Conservation (phyloP, 2,888 invertebrate genomes). For the Lucinisca nassula region DNA sequence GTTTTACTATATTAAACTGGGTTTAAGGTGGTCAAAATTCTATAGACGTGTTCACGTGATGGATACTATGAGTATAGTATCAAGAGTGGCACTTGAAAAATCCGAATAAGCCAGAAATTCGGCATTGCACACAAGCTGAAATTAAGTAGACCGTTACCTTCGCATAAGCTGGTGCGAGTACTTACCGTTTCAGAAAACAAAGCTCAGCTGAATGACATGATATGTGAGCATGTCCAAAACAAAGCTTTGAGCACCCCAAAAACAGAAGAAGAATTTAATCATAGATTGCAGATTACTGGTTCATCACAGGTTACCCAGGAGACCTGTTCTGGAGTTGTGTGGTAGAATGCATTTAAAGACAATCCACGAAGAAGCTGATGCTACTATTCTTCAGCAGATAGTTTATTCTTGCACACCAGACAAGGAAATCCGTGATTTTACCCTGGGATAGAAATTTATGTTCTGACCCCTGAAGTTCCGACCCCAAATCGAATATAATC, state of each 20-base stretch:
- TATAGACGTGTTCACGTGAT: no score
- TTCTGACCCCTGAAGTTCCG: no score
- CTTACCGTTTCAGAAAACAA: constrained; percentile 62
- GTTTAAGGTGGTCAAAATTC: no score
- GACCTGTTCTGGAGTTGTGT: background rate
- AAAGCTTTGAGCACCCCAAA: background rate
- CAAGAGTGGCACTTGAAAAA: constrained; percentile 44
- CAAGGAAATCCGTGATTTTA: no score
- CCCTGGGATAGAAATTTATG: no score
- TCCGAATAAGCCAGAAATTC: constrained; percentile 14
- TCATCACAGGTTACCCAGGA: background rate
- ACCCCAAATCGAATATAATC: no score
- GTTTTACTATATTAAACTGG: no score
- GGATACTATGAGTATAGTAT: constrained; percentile 51
- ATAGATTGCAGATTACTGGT: background rate
- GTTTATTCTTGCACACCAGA: no score
- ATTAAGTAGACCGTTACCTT: constrained; percentile 45
- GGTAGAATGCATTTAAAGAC: constrained; percentile 45
- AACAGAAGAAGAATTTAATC: background rate
- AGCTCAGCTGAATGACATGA: constrained; percentile 57
- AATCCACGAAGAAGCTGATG: constrained; percentile 66
- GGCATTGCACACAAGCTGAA: constrained; percentile 22
- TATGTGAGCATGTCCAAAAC: constrained; percentile 27
- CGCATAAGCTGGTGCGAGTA: constrained; percentile 48
- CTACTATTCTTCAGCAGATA: constrained; percentile 58